A percentile compares a stretch with the other conserved stretches of the same genome.
phyloP scores from a whole-genome alignment of 2,888 invertebrate genomes.

The Acrobasis suavella region DNA sequence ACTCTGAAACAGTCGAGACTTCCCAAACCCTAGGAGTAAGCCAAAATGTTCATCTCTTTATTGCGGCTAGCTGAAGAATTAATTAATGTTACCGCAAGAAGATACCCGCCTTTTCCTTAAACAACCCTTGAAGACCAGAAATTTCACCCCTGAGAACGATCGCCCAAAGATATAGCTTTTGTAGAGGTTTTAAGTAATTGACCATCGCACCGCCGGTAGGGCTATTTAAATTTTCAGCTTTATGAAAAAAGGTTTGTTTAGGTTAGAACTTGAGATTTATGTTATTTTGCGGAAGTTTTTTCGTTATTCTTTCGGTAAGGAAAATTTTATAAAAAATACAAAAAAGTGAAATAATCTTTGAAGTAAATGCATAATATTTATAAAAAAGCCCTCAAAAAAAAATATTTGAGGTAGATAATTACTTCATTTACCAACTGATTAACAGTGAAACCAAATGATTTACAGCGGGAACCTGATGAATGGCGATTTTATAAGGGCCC shows the following conservation, averaged over 20 bases:
- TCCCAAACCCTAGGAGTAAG: neutral
- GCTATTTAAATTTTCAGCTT: conserved; percentile 14
- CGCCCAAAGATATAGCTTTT: conserved; percentile 27
- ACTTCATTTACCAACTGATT: too few relatives aligned
- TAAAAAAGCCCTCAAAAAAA: too few relatives aligned
- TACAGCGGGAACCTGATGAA: conserved; percentile 35
- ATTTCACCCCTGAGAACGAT: conserved; percentile 31
- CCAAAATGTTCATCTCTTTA: conserved; percentile 31
- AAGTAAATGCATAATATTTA: too few relatives aligned
- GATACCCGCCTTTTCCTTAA: conserved; percentile 19
- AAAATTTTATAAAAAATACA: too few relatives aligned
- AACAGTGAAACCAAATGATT: conserved; percentile 36
- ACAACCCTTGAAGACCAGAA: conserved; percentile 22
- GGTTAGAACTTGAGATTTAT: conserved; percentile 1
- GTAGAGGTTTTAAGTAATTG: conserved; percentile 33
- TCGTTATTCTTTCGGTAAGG: neutral
- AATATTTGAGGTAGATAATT: too few relatives aligned
- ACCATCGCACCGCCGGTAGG: conserved; percentile 25
- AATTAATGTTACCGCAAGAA: conserved; percentile 33
- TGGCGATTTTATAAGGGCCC: conserved; percentile 33
- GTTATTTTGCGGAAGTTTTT: neutral
- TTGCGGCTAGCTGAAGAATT: conserved; percentile 32
- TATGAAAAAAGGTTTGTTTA: conserved; percentile 13
- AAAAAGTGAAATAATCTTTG: too few relatives aligned
- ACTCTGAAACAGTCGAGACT: too few relatives aligned